Percentiles rank a stretch among this genome's conserved stretches.
Conservation (phyloP, 2,113 vertebrate genomes). For the Motacilla tschutschensis region DNA sequence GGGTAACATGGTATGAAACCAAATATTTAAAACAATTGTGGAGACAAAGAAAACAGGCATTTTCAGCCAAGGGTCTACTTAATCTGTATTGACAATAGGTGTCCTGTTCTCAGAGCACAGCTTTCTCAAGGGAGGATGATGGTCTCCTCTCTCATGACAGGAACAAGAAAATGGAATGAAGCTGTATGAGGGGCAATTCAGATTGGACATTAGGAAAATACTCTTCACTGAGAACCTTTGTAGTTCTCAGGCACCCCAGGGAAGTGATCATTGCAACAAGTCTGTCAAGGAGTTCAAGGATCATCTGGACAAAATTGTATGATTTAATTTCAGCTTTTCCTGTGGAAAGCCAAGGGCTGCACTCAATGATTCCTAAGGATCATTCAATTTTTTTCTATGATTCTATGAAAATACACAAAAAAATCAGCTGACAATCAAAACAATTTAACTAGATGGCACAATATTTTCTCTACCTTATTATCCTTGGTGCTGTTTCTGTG, state of each 20-base stretch:
- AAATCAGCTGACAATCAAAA: not conserved
- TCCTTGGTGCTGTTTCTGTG: not conserved
- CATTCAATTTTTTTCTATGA: not conserved
- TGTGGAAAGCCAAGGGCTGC: not conserved
- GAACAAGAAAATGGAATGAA: not conserved
- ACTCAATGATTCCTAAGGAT: not conserved
- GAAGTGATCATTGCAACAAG: not conserved
- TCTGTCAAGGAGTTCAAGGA: not conserved
- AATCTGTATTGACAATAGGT: accelerated
- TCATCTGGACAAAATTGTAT: not conserved
- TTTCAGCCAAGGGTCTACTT: not conserved
- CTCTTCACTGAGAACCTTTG: not conserved
- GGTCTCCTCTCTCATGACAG: not conserved
- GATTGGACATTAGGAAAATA: not conserved
- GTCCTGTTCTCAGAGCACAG: not conserved
- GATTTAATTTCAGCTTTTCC: not conserved
- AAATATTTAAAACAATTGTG: not conserved
- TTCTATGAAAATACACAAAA: not conserved
- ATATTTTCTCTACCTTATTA: not conserved
- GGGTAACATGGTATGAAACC: not conserved
- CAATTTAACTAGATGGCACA: not conserved
- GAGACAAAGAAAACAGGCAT: not conserved
- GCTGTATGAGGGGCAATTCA: accelerated
- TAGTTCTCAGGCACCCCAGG: accelerated
- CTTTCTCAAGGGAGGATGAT: accelerated